These are phyloP conservation scores for Castor canadensis DNA, from an alignment of 2,113 vertebrate genomes.

Conservation along the genomic window DNA sequence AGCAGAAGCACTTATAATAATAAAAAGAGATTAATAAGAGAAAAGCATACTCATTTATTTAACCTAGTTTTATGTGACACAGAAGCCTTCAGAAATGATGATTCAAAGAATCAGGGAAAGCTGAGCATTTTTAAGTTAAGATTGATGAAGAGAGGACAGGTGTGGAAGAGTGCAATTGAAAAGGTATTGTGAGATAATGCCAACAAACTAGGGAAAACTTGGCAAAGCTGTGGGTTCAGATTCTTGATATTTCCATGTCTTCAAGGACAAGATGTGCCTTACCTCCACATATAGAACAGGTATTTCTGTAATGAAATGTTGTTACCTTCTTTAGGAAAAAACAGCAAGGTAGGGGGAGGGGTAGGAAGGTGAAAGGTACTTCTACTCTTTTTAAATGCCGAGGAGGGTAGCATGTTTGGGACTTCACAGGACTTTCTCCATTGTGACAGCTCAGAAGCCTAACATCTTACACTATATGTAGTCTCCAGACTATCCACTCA, in stretches of 20 bases:
- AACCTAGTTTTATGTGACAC: background rate
- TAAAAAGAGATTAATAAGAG: background rate
- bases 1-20: background rate
- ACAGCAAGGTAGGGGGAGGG: background rate
- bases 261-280: background rate
- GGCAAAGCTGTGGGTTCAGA: background rate
- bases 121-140: background rate
- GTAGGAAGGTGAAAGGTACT: too few species aligned
- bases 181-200: background rate
- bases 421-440: background rate
- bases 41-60: background rate
- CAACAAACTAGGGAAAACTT: background rate
- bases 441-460: background rate
- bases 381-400: background rate
- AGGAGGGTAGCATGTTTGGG: background rate
- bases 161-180: background rate
- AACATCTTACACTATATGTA: background rate
- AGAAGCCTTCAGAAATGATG: background rate
- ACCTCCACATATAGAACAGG: accelerated
- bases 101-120: background rate
- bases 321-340: background rate
- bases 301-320: background rate
- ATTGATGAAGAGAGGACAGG: background rate
- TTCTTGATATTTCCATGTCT: too few species aligned
- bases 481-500: background rate